Evolutionary conservation across 1,140 invertebrate species (phyloP).

Genomic region (Pissodes strobi): DNA sequence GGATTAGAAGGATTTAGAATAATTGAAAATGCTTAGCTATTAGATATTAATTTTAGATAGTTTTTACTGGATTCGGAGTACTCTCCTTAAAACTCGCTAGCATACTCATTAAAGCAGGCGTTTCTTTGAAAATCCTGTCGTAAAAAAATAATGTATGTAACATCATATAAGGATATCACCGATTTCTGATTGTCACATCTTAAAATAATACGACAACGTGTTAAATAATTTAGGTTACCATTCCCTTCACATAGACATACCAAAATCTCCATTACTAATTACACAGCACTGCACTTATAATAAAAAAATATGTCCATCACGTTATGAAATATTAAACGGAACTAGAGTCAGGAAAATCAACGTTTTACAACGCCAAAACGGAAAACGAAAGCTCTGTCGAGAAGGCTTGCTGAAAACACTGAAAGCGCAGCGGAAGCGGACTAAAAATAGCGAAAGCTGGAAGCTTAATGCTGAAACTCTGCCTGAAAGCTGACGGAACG

Average conservation of each 20-base stretch:
- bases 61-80: no score
- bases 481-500: constrained; percentile 34
- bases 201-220: no score
- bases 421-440: constrained; percentile 15
- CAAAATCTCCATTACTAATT: neutral
- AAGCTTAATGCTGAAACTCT: constrained; percentile 41
- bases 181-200: no score
- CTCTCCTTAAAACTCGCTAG: no score
- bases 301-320: neutral
- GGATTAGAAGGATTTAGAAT: no score
- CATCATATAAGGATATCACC: no score
- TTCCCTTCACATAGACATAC: neutral
- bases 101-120: no score
- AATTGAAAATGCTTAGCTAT: no score
- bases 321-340: neutral
- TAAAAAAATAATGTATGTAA: no score
- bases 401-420: constrained; percentile 6
- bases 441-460: constrained; percentile 31
- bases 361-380: constrained; percentile 1
- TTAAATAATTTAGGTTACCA: neutral
- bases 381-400: constrained; percentile 7
- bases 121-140: no score
- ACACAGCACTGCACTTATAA: constrained; percentile 5
- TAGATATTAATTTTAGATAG: no score
- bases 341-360: neutral